Percentiles rank a stretch among this genome's conserved stretches.
These are phyloP conservation scores for Brachyistius frenatus DNA, from an alignment of 2,113 vertebrate genomes.

Conservation along the genomic window DNA sequence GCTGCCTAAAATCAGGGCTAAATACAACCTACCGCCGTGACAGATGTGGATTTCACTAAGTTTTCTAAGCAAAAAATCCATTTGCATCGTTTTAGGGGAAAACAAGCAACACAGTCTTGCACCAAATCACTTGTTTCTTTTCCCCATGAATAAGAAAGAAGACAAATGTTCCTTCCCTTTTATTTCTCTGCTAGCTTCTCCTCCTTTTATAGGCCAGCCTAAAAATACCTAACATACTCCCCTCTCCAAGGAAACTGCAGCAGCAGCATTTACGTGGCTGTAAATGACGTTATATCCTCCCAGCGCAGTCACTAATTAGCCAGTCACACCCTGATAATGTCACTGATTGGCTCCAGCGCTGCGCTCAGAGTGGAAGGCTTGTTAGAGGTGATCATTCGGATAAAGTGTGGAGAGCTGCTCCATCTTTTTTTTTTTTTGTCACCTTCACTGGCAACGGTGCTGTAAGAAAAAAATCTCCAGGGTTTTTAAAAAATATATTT, in stretches of 20 bases:
- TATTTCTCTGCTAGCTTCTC: background rate
- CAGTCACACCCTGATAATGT: constrained; percentile 34
- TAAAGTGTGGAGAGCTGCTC: background rate
- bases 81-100: background rate
- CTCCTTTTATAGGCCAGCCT: constrained; percentile 28
- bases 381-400: background rate
- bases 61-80: background rate
- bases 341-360: constrained; percentile 14
- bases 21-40: background rate
- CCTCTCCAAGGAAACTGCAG: constrained; percentile 21
- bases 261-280: constrained; percentile 27
- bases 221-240: background rate
- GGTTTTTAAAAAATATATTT: no score
- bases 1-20: background rate
- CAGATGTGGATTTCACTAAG: background rate
- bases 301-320: constrained; percentile 22
- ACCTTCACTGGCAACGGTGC: background rate
- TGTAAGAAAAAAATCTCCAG: no score
- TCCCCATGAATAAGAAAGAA: constrained; percentile 42
- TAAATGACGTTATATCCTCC: constrained; percentile 8
- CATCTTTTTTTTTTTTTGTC: background rate
- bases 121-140: constrained; percentile 1
- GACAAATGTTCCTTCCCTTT: constrained; percentile 23
- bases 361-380: background rate
- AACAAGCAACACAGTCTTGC: background rate